These are phyloP conservation scores for Yponomeuta malinellus DNA, from an alignment of 2,888 invertebrate species.

Conservation along the genomic window DNA sequence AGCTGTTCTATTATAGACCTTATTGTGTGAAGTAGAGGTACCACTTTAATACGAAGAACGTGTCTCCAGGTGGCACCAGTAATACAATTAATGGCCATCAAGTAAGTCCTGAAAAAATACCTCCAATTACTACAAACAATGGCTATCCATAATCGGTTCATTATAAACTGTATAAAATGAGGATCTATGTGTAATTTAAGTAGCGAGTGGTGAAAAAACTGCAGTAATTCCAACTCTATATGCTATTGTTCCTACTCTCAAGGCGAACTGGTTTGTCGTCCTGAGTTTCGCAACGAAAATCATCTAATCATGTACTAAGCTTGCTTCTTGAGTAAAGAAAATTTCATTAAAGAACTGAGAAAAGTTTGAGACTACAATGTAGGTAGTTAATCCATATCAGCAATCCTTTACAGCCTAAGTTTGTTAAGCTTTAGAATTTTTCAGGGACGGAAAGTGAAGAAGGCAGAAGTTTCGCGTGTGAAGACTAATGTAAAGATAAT, in stretches of 20 bases:
- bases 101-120: constrained; percentile 12
- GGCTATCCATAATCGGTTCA: constrained; percentile 13
- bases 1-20: no score
- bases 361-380: no score
- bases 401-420: no score
- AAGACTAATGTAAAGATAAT: no score
- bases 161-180: constrained; percentile 10
- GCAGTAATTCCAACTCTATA: constrained; percentile 6
- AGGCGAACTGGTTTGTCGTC: constrained; percentile 13
- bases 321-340: constrained; percentile 48
- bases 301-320: constrained; percentile 19
- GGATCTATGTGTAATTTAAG: constrained; percentile 12
- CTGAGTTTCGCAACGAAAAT: constrained; percentile 46
- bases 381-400: no score
- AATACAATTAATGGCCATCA: background rate
- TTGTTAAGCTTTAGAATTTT: no score
- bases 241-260: constrained; percentile 5
- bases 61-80: no score
- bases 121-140: constrained; percentile 3
- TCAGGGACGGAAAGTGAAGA: no score
- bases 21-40: no score
- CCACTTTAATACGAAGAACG: no score
- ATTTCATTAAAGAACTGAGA: background rate
- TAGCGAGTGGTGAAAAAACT: background rate
- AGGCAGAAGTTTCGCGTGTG: no score